Conservation (phyloP, 2,888 invertebrate species). For the Apodemia zela region DNA sequence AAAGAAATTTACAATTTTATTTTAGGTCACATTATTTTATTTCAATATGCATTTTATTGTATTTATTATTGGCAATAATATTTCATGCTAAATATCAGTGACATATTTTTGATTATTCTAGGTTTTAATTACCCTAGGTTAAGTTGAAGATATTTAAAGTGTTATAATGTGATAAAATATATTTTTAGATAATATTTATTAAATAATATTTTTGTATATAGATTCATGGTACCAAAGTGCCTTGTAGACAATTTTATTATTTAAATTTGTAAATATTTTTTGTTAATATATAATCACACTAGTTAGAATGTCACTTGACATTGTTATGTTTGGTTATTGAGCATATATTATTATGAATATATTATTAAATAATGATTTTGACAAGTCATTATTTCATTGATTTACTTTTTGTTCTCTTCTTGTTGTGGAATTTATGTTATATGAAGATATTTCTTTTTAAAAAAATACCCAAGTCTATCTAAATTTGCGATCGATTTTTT, state of each 20-base stretch:
- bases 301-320: conserved; percentile 13
- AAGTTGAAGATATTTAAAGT: conserved; percentile 43
- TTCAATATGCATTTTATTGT: background rate
- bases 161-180: conserved; percentile 64
- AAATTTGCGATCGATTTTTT: too few relatives aligned
- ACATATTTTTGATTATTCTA: conserved; percentile 1
- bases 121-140: background rate
- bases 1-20: background rate
- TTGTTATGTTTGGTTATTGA: conserved; percentile 20
- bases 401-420: background rate
- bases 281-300: conserved; percentile 9
- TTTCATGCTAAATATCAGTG: background rate
- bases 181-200: conserved; percentile 68
- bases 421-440: background rate
- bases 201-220: conserved; percentile 48
- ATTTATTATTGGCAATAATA: conserved; percentile 3
- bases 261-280: conserved; percentile 21
- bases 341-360: conserved; percentile 12
- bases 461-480: too few relatives aligned
- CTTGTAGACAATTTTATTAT: conserved; percentile 37
- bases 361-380: conserved; percentile 9
- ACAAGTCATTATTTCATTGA: background rate
- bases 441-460: background rate
- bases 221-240: conserved; percentile 46
- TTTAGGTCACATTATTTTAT: background rate